phyloP scores from a whole-genome alignment of 2,113 vertebrate genomes.

The Etheostoma cragini region DNA sequence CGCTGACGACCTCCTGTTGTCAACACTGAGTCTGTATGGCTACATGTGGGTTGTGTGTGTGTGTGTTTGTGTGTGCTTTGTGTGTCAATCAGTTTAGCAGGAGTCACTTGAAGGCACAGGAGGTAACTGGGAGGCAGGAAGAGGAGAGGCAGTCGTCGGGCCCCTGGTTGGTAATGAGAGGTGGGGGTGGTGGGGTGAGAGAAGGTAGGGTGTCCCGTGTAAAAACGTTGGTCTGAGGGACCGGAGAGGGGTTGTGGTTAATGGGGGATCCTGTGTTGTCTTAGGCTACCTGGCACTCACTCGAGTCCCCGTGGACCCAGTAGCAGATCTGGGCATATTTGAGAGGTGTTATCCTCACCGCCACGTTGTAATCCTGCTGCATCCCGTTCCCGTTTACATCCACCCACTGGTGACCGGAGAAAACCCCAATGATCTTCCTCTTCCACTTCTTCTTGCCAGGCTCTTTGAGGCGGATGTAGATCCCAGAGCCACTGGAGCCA shows the following conservation, averaged over 20 bases:
- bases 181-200: background rate
- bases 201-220: background rate
- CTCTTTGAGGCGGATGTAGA: conserved; percentile 95
- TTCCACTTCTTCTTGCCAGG: conserved; percentile 92
- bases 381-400: conserved; percentile 88
- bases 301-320: conserved; percentile 92
- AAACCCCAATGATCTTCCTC: conserved; percentile 94
- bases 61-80: conserved; percentile 7
- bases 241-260: background rate
- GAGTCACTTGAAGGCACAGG: conserved; percentile 49
- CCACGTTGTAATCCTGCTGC: conserved; percentile 97
- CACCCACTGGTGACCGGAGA: conserved; percentile 96
- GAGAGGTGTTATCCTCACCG: conserved; percentile 94
- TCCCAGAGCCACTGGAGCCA: conserved; percentile 93
- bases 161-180: conserved; percentile 42
- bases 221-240: background rate
- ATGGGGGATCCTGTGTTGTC: conserved; percentile 20
- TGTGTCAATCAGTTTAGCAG: conserved; percentile 36
- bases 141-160: conserved; percentile 48
- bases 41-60: conserved; percentile 14
- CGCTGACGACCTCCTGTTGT: conserved; percentile 51
- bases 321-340: conserved; percentile 98
- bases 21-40: conserved; percentile 64
- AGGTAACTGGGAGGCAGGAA: conserved; percentile 32
- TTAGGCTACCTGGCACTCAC: conserved; percentile 86